Evolutionary conservation across 2,888 invertebrate species (phyloP).

Genomic region (Yponomeuta sedellus): DNA sequence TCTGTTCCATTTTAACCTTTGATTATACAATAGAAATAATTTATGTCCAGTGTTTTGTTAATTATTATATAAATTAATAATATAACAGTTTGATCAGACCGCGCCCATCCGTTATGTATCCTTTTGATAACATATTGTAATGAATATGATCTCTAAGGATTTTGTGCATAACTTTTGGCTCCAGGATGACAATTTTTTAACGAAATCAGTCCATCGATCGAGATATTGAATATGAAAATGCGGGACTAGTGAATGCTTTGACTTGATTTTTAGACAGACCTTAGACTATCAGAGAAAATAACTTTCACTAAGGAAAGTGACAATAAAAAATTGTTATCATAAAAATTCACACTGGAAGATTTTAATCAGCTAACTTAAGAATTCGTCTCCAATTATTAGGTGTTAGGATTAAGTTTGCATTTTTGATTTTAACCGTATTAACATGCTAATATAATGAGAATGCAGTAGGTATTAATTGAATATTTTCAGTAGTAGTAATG

Average conservation of each 20-base stretch:
- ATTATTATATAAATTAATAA: conserved; percentile 26
- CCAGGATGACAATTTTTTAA: conserved; percentile 15
- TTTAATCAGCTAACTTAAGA: conserved; percentile 41
- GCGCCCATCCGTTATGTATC: conserved; percentile 22
- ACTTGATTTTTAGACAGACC: conserved; percentile 62
- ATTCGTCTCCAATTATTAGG: conserved; percentile 44
- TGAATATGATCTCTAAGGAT: conserved; percentile 59
- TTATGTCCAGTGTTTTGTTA: conserved; percentile 25
- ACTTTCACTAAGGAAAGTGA: conserved; percentile 9
- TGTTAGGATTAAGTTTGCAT: conserved; percentile 60
- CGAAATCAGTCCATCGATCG: conserved; percentile 46
- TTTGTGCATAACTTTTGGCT: conserved; percentile 6
- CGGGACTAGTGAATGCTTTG: conserved; percentile 44
- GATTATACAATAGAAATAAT: conserved; percentile 39
- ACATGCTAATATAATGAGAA: conserved; percentile 64
- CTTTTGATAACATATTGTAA: conserved; percentile 58
- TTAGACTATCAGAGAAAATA: conserved; percentile 8
- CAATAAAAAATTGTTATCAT: conserved; percentile 11
- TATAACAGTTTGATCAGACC: neutral
- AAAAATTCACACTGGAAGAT: conserved; percentile 11
- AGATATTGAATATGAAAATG: conserved; percentile 32
- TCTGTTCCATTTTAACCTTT: conserved; percentile 53
- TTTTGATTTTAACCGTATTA: conserved; percentile 74
- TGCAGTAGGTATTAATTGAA: conserved; percentile 33
- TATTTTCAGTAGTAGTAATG: conserved; percentile 33